Percentiles rank a stretch among this genome's conserved stretches.
These are phyloP conservation scores for Sylvilagus floridanus DNA, from an alignment of 2,797 vertebrate species.

Conservation along the genomic window DNA sequence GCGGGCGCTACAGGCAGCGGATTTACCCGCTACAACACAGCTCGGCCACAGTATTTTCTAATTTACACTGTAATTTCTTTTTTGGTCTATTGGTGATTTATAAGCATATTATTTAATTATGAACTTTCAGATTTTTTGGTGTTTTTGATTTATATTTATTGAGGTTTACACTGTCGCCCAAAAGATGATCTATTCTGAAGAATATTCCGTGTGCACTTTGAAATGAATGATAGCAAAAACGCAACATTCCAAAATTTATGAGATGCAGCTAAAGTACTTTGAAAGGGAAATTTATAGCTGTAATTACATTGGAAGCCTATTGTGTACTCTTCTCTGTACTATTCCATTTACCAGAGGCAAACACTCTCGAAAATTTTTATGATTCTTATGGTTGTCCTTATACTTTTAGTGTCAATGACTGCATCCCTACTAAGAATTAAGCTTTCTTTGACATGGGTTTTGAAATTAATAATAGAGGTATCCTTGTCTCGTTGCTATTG, in stretches of 20 bases:
- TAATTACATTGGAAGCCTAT: neutral
- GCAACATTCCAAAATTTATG: neutral
- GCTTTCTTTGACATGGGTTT: neutral
- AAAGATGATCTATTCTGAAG: neutral
- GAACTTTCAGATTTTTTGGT: neutral
- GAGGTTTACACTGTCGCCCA: neutral
- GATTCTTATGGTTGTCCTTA: neutral
- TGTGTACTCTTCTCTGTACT: neutral
- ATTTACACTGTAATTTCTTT: neutral
- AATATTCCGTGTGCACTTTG: neutral
- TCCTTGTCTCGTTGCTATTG: neutral
- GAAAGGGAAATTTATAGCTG: neutral
- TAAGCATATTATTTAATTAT: neutral
- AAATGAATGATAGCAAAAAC: neutral
- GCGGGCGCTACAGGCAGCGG: too few relatives aligned
- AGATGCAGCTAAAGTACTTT: neutral
- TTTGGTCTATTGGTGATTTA: too few relatives aligned
- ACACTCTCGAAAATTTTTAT: neutral
- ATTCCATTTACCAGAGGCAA: neutral
- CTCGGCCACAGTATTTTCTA: neutral
- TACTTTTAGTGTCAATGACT: neutral
- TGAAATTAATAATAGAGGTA: neutral
- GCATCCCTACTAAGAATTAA: neutral
- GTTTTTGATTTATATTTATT: neutral
- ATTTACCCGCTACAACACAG: too few relatives aligned